Base-by-base conservation (phyloP, 1,140 invertebrate genomes). In the Pemphigus obesinymphae region DNA sequence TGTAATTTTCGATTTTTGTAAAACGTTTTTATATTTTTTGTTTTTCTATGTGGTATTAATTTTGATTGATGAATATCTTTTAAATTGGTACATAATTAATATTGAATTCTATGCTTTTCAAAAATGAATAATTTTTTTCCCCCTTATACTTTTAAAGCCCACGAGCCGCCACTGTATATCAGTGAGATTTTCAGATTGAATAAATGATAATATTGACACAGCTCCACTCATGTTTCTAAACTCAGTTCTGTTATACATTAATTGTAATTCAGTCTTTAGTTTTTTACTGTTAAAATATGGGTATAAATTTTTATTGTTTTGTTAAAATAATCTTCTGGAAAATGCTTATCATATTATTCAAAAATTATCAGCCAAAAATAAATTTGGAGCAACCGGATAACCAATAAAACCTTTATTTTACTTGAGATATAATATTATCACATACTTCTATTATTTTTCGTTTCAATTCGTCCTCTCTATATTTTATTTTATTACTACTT, bases 221-320 rank as follows among this genome's bases (percentile, higher is more conserved):
- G 82, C 58, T n/a, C 82, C 82, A 70, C 83, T 82, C 83, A 84
- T 84, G n/a, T n/a, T n/a, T n/a, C n/a, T n/a, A n/a, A n/a, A n/a
- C 17, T 73, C 40, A 29, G 8, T 20, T 73, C 40, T 73, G 10
- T 40, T 48, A 43, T 73, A 48, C 13, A 73, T 73, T 26, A 73
- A 48, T 50, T 73, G 37, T 43, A 72, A 26, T 72, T 72, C 37
- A n/a, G 68, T 72, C 43, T 72, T 72, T 72, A 72, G n/a, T 58
- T 58, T 58, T 23, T 58, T 29, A 23, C 26, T 58, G 26, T 58
- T 23, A 58, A 58, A 29, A 58, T 26, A 58, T 29, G 55, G 23
- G 26, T 26, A 58, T 58, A 29, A n/a, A 7, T 17, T 73, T 58
- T 23, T 58, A 58, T 58, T 23, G 26, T 58, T 26, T 23, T 23